Evolutionary conservation across 2,113 vertebrate species (phyloP).

Genomic region (Albula glossodonta): DNA sequence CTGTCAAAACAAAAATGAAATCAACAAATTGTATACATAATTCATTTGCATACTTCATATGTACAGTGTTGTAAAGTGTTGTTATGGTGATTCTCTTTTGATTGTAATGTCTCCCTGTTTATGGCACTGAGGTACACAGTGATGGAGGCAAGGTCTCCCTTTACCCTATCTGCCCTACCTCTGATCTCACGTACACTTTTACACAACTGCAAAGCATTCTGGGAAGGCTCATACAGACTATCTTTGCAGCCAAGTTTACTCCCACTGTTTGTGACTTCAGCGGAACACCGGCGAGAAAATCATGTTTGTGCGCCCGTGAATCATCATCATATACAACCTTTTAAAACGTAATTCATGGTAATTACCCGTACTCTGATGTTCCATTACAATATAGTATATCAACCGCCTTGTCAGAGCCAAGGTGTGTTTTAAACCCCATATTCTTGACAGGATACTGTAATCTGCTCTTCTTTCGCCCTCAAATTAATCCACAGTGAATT

Average conservation of each 20-base stretch:
- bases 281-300: slow-evolving; percentile 63
- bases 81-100: background rate
- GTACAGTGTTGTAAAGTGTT: background rate
- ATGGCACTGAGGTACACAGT: background rate
- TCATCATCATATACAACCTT: slow-evolving; percentile 62
- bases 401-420: slow-evolving; percentile 55
- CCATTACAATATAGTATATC: slow-evolving; percentile 61
- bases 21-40: background rate
- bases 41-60: background rate
- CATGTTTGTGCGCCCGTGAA: slow-evolving; percentile 66
- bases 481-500: background rate
- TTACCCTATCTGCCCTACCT: background rate
- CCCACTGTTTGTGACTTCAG: background rate
- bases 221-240: background rate
- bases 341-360: slow-evolving; percentile 65
- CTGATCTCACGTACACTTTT: background rate
- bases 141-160: background rate
- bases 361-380: slow-evolving; percentile 59
- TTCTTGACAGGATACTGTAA: slow-evolving; percentile 42
- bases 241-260: background rate
- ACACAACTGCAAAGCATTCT: background rate
- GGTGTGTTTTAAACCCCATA: slow-evolving; percentile 49
- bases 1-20: background rate
- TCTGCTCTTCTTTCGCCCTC: slow-evolving; percentile 3
- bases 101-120: background rate